Percentiles rank a stretch among this genome's conserved stretches.
Evolutionary conservation across 2,113 vertebrate species (phyloP).

Genomic region (Oryzias melastigma): DNA sequence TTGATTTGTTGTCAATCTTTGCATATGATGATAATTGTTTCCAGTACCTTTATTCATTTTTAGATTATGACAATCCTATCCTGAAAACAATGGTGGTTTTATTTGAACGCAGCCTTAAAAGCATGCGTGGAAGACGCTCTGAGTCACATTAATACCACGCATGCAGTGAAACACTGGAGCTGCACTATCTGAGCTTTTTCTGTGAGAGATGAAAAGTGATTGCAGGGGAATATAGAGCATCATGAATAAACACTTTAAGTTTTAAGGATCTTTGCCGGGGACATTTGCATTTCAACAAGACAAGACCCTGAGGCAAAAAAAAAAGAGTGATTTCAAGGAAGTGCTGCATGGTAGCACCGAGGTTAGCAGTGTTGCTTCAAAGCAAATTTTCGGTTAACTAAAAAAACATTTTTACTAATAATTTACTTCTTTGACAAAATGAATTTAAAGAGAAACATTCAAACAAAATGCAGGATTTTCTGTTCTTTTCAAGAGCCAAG

Average conservation of each 20-base stretch:
- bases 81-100: too few species aligned
- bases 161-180: neutral
- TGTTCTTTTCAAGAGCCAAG: slow-evolving; percentile 20
- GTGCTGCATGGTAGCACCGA: too few species aligned
- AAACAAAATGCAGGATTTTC: neutral
- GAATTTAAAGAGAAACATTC: neutral
- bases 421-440: neutral
- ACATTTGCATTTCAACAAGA: neutral
- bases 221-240: neutral
- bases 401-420: neutral
- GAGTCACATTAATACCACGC: neutral
- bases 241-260: neutral
- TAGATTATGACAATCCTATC: too few species aligned
- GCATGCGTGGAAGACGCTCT: neutral
- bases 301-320: neutral
- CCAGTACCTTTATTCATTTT: too few species aligned
- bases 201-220: neutral
- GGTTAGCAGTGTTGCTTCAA: too few species aligned
- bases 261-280: neutral
- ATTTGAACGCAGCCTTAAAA: neutral
- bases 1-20: too few species aligned
- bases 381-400: too few species aligned
- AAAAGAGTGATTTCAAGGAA: too few species aligned
- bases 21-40: too few species aligned
- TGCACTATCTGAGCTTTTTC: neutral